Base-by-base conservation (phyloP, 2,797 vertebrate species). In the Spinus olivaceus region DNA sequence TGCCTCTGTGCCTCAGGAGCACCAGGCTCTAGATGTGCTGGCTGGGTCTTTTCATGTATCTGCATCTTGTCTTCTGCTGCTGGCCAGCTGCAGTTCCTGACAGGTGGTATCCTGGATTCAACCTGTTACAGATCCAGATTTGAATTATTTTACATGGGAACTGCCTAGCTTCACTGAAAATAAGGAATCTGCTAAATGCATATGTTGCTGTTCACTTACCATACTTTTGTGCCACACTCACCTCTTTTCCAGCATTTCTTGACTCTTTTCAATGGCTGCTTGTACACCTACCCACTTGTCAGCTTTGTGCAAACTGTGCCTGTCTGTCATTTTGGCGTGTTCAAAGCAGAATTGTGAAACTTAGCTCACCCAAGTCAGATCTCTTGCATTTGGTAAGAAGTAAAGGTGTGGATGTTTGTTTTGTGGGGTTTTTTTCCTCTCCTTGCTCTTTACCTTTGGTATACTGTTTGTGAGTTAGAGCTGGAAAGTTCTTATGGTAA, bases 11-110 rank as follows among this genome's bases (percentile, higher is more conserved):
- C 22, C 37, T 74, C 2, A 6, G 49, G 15, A 71, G 10, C 20
- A 64, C 9, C 14, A 22, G 15, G 10, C 25, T 85, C 41, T 17
- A 65, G 22, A 33, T 3, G 0, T 39, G 11, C 49, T 50, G 46
- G 7, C 21, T 0, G 1, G 6, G 20, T 4, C 1, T 84, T 59
- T 42, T 35, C 0, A 0, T 30, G 2, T 61, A 4, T 54, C 14
- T 88, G 21, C 12, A 10, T 51, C 49, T 59, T 28, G 4, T 35
- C 37, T 39, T 86, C n/a, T 84, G 21, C 32, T 83, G 44, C 32
- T 90, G 57, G 5, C 42, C 42, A 57, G 47, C 30, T 87, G 47
- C 41, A 20, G 39, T 59, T 59, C 27, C 20, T 60, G 14, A 8
- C 25, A 57, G 19, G 17, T 33, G 11, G 28, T 82, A 3, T 15